phyloP scores from a whole-genome alignment of 2,888 invertebrate species.

The Pterostichus madidus region DNA sequence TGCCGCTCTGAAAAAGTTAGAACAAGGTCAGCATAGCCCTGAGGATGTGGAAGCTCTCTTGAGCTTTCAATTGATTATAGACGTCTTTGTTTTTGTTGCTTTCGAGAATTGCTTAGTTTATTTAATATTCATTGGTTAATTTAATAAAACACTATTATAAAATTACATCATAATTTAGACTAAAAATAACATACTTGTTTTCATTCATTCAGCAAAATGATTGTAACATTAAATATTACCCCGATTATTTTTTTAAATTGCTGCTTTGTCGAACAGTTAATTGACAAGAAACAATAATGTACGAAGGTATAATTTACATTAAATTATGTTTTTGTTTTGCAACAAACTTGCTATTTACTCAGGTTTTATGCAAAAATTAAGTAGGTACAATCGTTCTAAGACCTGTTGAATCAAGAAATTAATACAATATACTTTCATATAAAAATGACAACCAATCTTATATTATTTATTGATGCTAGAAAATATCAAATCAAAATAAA shows the following conservation, averaged over 20 bases:
- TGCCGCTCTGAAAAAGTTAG: slow-evolving; percentile 14
- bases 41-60: background rate
- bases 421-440: too few relatives aligned
- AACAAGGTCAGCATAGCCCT: slow-evolving; percentile 25
- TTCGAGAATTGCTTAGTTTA: background rate
- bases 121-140: background rate
- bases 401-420: too few relatives aligned
- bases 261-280: too few relatives aligned
- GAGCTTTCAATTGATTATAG: slow-evolving; percentile 17
- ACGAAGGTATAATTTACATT: too few relatives aligned
- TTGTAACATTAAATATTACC: background rate
- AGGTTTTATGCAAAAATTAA: too few relatives aligned
- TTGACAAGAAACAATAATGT: too few relatives aligned
- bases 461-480: too few relatives aligned
- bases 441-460: too few relatives aligned
- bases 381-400: too few relatives aligned
- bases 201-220: background rate
- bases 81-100: background rate
- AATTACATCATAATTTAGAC: background rate
- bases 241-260: background rate
- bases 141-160: background rate
- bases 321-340: too few relatives aligned
- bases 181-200: background rate
- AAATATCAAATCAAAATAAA: too few relatives aligned
- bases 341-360: too few relatives aligned